Evolutionary conservation across 2,113 vertebrate genomes (phyloP), one percentile per base, ranked within the genome.

Genomic region (Theropithecus gelada): DNA sequence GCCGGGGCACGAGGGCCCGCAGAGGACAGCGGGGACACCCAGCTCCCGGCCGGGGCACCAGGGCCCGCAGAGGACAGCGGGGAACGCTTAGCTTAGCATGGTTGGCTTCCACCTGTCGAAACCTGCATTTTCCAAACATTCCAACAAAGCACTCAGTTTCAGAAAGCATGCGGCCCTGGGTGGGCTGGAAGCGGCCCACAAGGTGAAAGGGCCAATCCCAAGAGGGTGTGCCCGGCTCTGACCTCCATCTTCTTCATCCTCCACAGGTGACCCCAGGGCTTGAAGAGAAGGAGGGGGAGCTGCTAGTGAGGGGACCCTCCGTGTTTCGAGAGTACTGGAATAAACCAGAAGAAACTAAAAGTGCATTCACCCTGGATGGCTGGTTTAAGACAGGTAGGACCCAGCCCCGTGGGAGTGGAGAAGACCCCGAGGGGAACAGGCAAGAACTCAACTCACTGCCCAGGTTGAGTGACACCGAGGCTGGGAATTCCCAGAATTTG

Each of bases 271-370:
- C 98, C 0, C 98, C 99, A 0, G 99, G 99, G 59, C 97, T 99
- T 5, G 98, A 99, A 85, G 99, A 98, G 1, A 99, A 99, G 64
- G 99, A 99, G 79, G 99, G 99, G 12, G 99, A 99, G 96, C 99
- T 99, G 95, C 98, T 99, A 6, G 99, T 99, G 85, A 99, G 97
- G 76, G 99, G 99, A 1, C 98, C 99, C 0, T 99, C 99, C 0
- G 99, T 99, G 86, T 99, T 99, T 97, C 99, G 97, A 0, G 98
- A 99, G 93, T 99, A 99, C 98, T 99, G 99, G 99, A 99, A 99
- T 98, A 99, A 99, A 85, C 98, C 99, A 50, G 98, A 98, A 40
- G 99, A 99, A 55, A 99, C 99, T 0, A 97, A 55, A 6, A 99
- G 98, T 0, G 98, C 99, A 35, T 99, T 99, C 97, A 99, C 99